Conservation (phyloP, 2,797 vertebrate genomes). For the Argentina silus region DNA sequence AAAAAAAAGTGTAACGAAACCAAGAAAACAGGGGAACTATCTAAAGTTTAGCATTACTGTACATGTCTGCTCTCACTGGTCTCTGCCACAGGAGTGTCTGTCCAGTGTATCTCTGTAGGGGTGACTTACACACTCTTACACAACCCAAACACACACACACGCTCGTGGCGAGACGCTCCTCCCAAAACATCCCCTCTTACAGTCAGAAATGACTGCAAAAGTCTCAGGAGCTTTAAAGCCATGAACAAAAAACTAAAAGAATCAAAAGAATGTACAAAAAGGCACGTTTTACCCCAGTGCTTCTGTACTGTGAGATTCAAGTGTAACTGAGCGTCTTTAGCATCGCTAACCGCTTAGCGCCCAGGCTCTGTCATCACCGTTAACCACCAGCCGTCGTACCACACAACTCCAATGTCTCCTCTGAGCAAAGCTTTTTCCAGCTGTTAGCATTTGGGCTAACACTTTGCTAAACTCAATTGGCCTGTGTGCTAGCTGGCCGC, state of each 20-base stretch:
- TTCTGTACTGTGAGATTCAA: constrained; percentile 99
- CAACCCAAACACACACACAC: constrained; percentile 70
- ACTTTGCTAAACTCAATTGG: constrained; percentile 44
- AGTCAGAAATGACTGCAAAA: constrained; percentile 83
- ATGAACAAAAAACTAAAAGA: constrained; percentile 87
- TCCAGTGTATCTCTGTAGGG: constrained; percentile 75
- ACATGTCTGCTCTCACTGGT: constrained; percentile 84
- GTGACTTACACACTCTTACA: constrained; percentile 76
- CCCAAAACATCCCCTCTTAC: constrained; percentile 52
- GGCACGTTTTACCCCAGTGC: constrained; percentile 99
- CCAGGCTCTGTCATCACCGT: constrained; percentile 86
- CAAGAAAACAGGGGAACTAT: constrained; percentile 63
- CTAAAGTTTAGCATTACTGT: constrained; percentile 82
- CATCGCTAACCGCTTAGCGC: constrained; percentile 84
- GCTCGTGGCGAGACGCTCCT: constrained; percentile 83
- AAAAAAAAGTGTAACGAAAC: constrained; percentile 62
- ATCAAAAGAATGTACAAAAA: constrained; percentile 96
- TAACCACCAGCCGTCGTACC: constrained; percentile 84
- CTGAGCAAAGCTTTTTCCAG: constrained; percentile 35
- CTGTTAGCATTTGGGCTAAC: constrained; percentile 40
- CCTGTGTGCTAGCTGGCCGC: constrained; percentile 39
- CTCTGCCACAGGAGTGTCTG: constrained; percentile 77
- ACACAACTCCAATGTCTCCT: constrained; percentile 47
- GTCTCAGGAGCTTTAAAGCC: constrained; percentile 90
- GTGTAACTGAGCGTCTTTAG: constrained; percentile 90